Evolutionary conservation across 35 echinoderm and acorn worm genomes (phyloP).

Genomic region (Eucidaris tribuloides): DNA sequence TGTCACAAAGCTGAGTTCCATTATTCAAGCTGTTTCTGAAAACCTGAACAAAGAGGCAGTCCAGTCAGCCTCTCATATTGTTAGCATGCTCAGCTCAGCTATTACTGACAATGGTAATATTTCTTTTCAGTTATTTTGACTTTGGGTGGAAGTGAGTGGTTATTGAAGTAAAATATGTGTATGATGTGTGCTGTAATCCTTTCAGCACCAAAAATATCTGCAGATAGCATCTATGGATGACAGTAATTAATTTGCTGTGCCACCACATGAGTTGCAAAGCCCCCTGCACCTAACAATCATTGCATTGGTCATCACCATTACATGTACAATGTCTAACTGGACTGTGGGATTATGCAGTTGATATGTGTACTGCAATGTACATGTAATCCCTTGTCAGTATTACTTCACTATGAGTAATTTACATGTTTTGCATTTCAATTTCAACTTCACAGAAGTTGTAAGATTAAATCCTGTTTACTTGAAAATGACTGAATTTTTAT

Average conservation of each 20-base stretch:
- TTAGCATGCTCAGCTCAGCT: conserved; percentile 45
- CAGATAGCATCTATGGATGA: background rate
- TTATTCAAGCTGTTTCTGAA: conserved; percentile 29
- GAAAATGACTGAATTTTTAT: too few species aligned
- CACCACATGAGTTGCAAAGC: background rate
- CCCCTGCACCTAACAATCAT: background rate
- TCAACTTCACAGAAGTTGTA: too few species aligned
- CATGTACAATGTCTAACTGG: too few species aligned
- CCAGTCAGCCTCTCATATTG: conserved; percentile 12
- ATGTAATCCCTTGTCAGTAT: too few species aligned
- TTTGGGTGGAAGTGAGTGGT: background rate
- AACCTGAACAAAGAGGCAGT: conserved; percentile 19
- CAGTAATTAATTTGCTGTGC: background rate
- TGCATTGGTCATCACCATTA: background rate
- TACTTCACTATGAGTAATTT: too few species aligned
- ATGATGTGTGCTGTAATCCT: background rate
- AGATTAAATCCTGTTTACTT: too few species aligned
- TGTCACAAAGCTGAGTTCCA: conserved; percentile 25
- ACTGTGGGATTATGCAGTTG: too few species aligned
- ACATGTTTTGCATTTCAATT: too few species aligned
- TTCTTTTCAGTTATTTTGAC: background rate
- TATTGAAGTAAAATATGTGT: background rate
- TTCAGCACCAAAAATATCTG: background rate
- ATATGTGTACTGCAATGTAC: too few species aligned
- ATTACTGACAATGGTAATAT: conserved; percentile 52